Evolutionary conservation across 2,797 vertebrate genomes (phyloP).

Genomic region (Neosilurus mollespiculum): DNA sequence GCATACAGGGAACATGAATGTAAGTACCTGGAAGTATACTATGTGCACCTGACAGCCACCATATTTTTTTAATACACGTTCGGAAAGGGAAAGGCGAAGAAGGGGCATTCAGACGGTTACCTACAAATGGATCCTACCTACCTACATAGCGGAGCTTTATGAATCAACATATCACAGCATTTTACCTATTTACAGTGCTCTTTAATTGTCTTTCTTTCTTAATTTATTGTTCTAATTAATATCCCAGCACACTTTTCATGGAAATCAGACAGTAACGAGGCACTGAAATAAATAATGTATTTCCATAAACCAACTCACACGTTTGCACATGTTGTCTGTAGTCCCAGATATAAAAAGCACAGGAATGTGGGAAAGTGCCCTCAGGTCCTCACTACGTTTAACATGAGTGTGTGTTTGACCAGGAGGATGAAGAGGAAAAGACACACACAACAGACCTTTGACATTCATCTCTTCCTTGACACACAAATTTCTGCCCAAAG

Average conservation of each 20-base stretch:
- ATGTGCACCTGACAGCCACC: too few species aligned
- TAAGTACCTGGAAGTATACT: too few species aligned
- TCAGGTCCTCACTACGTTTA: conserved; percentile 83
- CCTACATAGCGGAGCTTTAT: too few species aligned
- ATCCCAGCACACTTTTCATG: neutral
- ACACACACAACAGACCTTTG: conserved; percentile 86
- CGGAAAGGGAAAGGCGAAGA: too few species aligned
- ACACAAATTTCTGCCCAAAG: conserved; percentile 68
- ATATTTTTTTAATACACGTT: too few species aligned
- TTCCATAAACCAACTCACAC: conserved; percentile 64
- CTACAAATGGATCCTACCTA: too few species aligned
- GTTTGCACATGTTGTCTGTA: conserved; percentile 88
- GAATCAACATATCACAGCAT: neutral
- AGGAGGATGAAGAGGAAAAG: conserved; percentile 87
- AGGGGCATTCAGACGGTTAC: too few species aligned
- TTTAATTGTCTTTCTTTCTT: neutral
- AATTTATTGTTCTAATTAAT: neutral
- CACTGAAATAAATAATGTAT: neutral
- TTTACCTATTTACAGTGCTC: neutral
- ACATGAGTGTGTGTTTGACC: conserved; percentile 75
- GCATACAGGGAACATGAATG: too few species aligned
- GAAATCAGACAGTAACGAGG: neutral
- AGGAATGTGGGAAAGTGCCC: conserved; percentile 69
- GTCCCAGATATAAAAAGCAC: conserved; percentile 89
- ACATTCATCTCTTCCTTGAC: conserved; percentile 69